Base-by-base conservation (phyloP, 2,113 vertebrate species). In the Oncorhynchus clarkii region DNA sequence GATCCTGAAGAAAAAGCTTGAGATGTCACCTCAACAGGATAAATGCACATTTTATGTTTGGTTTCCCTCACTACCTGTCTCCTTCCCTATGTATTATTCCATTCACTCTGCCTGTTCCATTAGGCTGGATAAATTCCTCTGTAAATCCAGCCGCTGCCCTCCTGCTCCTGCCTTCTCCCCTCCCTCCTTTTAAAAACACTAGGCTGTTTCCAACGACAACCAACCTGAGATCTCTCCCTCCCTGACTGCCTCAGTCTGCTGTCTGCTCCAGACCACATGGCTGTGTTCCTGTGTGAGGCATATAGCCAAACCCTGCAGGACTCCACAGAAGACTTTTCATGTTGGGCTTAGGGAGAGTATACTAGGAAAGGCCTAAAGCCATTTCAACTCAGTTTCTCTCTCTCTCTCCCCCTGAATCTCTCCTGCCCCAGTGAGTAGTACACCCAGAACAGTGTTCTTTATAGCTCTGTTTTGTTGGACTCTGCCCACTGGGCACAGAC, bases 91-190 rank as follows among this genome's bases (percentile, higher is more conserved):
- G 54, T 67, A 6, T 68, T 76, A 85, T 70, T 85, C 84, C 75
- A 83, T 82, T 87, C 70, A 86, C 80, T 75, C 79, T 79, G 84
- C 87, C 85, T 84, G 82, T 75, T 74, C 77, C 85, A 89, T 89
- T 90, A 88, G 82, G 80, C 74, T 73, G 11, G 34, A 70, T 78
- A 85, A 85, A 90, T 89, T 86, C 84, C 82, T 86, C 84, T 66
- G 69, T 82, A 88, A 87, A 89, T 83, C 87, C 82, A 73, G 57
- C 34, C 14, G 68, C 71, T 70, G 59, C 82, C 67, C 68, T 71
- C 67, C 69, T 54, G 72, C 82, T 2, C 31, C 67, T 82, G 68
- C 24, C 57, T 69, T 29, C 48, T 11, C 65, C 73, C 71, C 39
- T 65, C 84, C 83, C 75, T 76, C 79, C 79, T 86, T 29, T 9